Evolutionary conservation across 2,797 vertebrate genomes (phyloP).

Genomic region (Chromis chromis): DNA sequence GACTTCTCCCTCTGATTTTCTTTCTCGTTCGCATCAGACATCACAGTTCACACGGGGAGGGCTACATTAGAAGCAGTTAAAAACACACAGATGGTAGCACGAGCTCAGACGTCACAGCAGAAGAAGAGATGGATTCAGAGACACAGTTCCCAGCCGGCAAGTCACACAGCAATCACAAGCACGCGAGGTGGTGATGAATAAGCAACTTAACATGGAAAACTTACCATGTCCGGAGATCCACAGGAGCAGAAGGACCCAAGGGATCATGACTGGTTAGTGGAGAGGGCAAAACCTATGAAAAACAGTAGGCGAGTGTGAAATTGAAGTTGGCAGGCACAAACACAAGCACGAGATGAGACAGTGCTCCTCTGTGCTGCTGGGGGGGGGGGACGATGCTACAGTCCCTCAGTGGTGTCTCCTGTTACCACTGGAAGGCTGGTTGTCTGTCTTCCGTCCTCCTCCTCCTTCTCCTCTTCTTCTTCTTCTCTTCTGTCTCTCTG

Average conservation of each 20-base stretch:
- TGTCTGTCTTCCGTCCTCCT: conserved; percentile 67
- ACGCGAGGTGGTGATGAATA: conserved; percentile 47
- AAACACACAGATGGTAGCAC: conserved; percentile 41
- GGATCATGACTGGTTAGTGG: conserved; percentile 77
- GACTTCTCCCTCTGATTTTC: conserved; percentile 11
- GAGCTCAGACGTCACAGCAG: conserved; percentile 50
- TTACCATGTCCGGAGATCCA: conserved; percentile 83
- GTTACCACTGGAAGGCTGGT: conserved; percentile 71
- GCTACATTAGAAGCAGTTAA: conserved; percentile 21
- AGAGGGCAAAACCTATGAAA: conserved; percentile 76
- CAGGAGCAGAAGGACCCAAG: conserved; percentile 77
- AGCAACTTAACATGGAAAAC: conserved; percentile 63
- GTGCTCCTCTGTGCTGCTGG: conserved; percentile 78
- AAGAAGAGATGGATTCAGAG: conserved; percentile 39
- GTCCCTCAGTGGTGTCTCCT: conserved; percentile 76
- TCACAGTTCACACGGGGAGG: conserved; percentile 17
- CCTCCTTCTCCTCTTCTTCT: conserved; percentile 40
- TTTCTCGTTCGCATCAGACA: conserved; percentile 29
- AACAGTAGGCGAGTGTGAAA: conserved; percentile 78
- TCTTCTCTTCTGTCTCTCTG: conserved; percentile 26
- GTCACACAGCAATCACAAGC: conserved; percentile 55
- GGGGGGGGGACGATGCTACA: conserved; percentile 54
- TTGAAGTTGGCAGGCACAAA: conserved; percentile 78
- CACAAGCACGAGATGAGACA: conserved; percentile 71
- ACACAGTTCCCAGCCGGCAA: conserved; percentile 45